Evolutionary conservation across 2,888 invertebrate genomes (phyloP).

Genomic region (Apeira syringaria): DNA sequence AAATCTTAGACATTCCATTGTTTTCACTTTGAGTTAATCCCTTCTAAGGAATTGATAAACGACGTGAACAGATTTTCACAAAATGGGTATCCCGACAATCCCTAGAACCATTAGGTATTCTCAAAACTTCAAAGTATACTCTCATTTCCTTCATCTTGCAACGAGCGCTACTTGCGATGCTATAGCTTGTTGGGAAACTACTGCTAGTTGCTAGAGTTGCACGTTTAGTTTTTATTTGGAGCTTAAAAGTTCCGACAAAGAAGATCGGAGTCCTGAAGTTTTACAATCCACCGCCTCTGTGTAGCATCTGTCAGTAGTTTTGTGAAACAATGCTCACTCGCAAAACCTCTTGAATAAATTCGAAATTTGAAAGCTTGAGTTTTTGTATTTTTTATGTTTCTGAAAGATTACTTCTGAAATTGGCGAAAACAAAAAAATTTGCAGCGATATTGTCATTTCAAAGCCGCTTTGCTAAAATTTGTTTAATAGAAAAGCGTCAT

Average conservation of each 20-base stretch:
- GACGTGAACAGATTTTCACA: no score
- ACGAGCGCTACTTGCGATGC: background rate
- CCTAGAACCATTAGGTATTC: no score
- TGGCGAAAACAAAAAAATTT: slow-evolving; percentile 1
- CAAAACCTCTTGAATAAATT: slow-evolving; percentile 18
- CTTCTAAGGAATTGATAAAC: no score
- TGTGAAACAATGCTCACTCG: slow-evolving; percentile 14
- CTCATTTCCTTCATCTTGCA: slow-evolving; percentile 3
- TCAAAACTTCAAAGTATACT: slow-evolving; percentile 7
- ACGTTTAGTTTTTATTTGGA: slow-evolving; percentile 9
- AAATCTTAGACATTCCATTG: no score
- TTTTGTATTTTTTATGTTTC: slow-evolving; percentile 8
- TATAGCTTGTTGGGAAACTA: slow-evolving; percentile 3
- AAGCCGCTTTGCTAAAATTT: no score
- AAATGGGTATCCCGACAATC: no score
- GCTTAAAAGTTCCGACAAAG: slow-evolving; percentile 10
- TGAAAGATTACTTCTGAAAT: slow-evolving; percentile 10
- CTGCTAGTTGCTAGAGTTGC: background rate
- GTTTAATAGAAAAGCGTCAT: no score
- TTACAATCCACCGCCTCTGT: slow-evolving; percentile 4
- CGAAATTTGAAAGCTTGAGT: slow-evolving; percentile 5
- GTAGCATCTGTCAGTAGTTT: slow-evolving; percentile 10
- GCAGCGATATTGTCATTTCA: no score
- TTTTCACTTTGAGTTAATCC: no score
- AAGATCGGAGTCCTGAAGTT: slow-evolving; percentile 1